Base-by-base conservation (phyloP, 2,888 invertebrate species). In the Bursaphelenchus okinawaensis region DNA sequence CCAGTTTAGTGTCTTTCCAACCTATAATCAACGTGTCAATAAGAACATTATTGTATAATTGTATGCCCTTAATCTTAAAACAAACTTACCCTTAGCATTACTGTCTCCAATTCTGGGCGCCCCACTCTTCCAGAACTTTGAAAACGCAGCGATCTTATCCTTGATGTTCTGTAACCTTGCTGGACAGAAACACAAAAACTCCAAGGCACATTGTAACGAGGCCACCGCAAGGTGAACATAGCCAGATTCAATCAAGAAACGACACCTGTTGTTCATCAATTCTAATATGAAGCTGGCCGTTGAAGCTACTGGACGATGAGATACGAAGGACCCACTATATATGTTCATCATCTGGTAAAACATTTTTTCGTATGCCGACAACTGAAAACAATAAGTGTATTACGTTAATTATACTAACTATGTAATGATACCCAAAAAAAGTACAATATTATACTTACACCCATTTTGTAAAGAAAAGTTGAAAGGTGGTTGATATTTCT, bases 111-210 rank as follows among this genome's bases (percentile, higher is more conserved):
- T 66, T 24, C 68, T 50, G 6, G 67, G 70, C 12, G 50, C 27
- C 4, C 57, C 51, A 20, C 52, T 73, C 24, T 29, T 27, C 67
- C 68, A 69, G 26, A 57, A 73, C 8, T n/a, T 9, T 22, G 24
- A 27, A 66, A 67, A 67, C 4, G 16, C 19, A 28, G 56, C 52
- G 1, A 40, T 40, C 40, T 40, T 40, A 40, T 40, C 40, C n/a
- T 40, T 40, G n/a, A n/a, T n/a, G n/a, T n/a, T n/a, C n/a, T n/a
- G n/a, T 19, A 66, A 22, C 4, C 7, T 7, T 20, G 28, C 28
- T 19, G 71, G 66, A 23, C 20, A 40, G 29, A 72, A 72, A 19
- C 68, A 70, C 19, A 52, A 28, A 9, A 61, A 69, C 59, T 72
- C 69, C 52, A 55, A 27, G 19, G 56, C 26, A 8, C 72, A 72